phyloP scores from a whole-genome alignment of 2,113 vertebrate genomes.

The Epinephelus cyanopodus region DNA sequence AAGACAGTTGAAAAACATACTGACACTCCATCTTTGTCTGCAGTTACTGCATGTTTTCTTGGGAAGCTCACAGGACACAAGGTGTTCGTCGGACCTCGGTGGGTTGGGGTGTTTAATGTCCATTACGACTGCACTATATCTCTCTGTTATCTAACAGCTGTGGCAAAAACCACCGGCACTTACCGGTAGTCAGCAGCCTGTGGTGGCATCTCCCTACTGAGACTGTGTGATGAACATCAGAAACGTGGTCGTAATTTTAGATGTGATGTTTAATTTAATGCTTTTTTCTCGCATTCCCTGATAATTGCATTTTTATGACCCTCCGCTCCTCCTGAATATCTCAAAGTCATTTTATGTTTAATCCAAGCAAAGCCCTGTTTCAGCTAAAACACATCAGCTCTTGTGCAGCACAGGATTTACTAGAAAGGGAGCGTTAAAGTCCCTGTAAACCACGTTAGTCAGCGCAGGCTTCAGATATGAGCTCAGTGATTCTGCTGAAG shows the following conservation, averaged over 20 bases:
- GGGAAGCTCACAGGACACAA: slow-evolving; percentile 51
- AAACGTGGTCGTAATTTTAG: not conserved
- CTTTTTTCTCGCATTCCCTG: not conserved
- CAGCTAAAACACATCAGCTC: not conserved
- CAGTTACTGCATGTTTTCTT: not conserved
- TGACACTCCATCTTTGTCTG: not conserved
- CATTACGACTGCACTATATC: slow-evolving; percentile 57
- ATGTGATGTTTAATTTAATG: not conserved
- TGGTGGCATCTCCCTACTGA: slow-evolving; percentile 32
- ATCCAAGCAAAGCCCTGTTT: not conserved
- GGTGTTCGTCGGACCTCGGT: slow-evolving; percentile 33
- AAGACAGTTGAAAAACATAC: not conserved
- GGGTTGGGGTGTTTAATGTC: slow-evolving; percentile 46
- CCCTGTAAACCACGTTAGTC: not conserved
- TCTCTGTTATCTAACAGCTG: slow-evolving; percentile 33
- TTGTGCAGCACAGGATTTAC: not conserved
- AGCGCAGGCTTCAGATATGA: not conserved
- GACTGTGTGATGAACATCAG: slow-evolving; percentile 22
- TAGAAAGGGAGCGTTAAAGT: not conserved
- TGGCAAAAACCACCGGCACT: slow-evolving; percentile 55
- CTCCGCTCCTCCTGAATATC: not conserved
- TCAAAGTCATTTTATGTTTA: not conserved
- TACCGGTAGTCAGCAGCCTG: slow-evolving; percentile 45
- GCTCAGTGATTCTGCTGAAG: not conserved
- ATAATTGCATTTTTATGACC: slow-evolving; percentile 36